A percentile compares a stretch with the other conserved stretches of the same genome.
These are phyloP conservation scores for Eilema sororculum DNA, from an alignment of 2,888 invertebrate species.

Conservation along the genomic window DNA sequence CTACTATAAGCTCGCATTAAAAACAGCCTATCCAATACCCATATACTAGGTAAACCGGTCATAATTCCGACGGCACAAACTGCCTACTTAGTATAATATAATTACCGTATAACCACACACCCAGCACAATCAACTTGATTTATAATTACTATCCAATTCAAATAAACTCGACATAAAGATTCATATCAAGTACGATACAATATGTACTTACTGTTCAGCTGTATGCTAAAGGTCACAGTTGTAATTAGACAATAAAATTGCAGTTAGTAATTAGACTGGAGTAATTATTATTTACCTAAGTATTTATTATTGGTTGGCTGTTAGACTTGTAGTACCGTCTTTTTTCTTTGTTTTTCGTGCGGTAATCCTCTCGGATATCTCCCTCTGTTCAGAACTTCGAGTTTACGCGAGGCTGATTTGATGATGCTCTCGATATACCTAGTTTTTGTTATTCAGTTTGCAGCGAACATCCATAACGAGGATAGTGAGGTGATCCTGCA, in stretches of 20 bases:
- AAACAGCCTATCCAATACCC: no score
- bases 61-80: not conserved
- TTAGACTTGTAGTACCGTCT: not conserved
- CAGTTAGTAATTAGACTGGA: not conserved
- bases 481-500: no score
- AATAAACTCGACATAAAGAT: not conserved
- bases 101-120: constrained; percentile 6
- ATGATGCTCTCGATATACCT: no score
- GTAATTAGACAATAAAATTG: constrained; percentile 4
- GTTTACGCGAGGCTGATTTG: no score
- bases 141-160: constrained; percentile 18
- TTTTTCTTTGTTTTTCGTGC: no score
- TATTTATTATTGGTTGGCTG: not conserved
- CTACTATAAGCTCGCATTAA: no score
- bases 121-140: constrained; percentile 22
- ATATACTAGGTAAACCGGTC: no score
- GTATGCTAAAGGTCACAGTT: not conserved
- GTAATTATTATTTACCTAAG: not conserved
- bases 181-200: not conserved
- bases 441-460: no score
- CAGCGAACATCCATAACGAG: no score
- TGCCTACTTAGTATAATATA: not conserved
- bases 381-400: no score
- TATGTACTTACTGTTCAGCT: not conserved
- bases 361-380: no score